Conservation (phyloP, 2,113 vertebrate species). For the Crotalus horridus region DNA sequence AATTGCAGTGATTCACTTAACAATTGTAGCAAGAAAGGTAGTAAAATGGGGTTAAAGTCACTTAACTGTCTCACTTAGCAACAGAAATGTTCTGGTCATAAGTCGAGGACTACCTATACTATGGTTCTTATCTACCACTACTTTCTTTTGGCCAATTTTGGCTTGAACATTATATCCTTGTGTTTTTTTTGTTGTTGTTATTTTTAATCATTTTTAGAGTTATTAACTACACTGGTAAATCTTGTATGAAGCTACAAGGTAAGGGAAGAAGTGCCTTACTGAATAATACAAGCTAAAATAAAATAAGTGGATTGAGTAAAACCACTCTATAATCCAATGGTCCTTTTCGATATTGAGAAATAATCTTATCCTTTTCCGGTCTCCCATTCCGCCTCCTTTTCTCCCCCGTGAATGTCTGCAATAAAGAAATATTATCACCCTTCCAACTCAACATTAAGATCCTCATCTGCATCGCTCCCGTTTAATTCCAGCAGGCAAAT, state of each 20-base stretch:
- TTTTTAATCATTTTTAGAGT: background rate
- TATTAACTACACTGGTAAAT: background rate
- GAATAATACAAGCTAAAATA: background rate
- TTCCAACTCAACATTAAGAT: background rate
- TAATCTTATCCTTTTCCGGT: background rate
- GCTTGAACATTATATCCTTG: background rate
- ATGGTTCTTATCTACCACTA: background rate
- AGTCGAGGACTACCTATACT: background rate
- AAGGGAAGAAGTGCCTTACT: background rate
- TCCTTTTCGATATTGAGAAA: background rate
- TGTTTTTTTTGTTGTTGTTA: background rate
- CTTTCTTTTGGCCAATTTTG: no score
- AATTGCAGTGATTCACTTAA: background rate
- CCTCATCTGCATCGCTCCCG: conserved; percentile 6
- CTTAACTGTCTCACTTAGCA: background rate
- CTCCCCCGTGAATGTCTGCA: background rate
- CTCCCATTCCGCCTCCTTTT: conserved; percentile 22
- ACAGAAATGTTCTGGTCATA: background rate
- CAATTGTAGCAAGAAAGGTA: background rate
- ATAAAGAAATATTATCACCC: background rate
- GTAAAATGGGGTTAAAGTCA: background rate
- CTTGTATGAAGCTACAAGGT: background rate
- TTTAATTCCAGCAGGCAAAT: background rate
- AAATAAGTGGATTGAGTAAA: background rate
- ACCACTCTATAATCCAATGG: background rate